Evolutionary conservation across 2,888 invertebrate genomes (phyloP).

Genomic region (Gonocerus acuteangulatus): DNA sequence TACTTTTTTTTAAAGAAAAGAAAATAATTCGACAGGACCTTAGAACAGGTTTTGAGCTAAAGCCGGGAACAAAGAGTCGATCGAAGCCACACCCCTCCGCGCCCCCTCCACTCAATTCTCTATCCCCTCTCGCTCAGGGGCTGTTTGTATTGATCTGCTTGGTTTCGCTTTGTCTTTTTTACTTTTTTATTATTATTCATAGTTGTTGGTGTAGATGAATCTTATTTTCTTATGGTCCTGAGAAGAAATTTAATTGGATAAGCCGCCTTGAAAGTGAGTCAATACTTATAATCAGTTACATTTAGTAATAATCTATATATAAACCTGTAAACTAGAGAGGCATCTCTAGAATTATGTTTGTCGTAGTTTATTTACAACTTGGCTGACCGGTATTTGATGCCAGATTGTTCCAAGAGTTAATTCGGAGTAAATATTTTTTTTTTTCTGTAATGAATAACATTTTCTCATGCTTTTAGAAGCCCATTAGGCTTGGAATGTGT

Average conservation of each 20-base stretch:
- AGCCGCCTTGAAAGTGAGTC: conserved; percentile 3
- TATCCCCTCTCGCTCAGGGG: conserved; percentile 2
- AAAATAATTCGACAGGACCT: no score
- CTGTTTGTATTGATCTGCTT: conserved; percentile 27
- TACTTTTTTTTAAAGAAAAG: no score
- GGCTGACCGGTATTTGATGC: no score
- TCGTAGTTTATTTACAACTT: no score
- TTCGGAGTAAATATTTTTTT: no score
- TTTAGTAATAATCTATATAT: no score
- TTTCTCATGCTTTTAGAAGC: no score
- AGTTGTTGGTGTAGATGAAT: not conserved
- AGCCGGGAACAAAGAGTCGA: conserved; percentile 2
- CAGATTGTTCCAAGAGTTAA: no score
- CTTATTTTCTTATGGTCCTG: conserved; percentile 4
- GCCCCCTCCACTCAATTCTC: not conserved
- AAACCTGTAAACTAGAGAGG: not conserved
- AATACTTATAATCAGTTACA: no score
- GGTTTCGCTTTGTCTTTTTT: conserved; percentile 13
- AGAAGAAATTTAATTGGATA: conserved; percentile 3
- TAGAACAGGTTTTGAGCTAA: not conserved
- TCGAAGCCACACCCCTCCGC: conserved; percentile 25
- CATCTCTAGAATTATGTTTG: not conserved
- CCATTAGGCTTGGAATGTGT: no score
- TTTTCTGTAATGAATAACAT: no score
- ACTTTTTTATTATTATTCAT: not conserved